Conservation (phyloP, 2,113 vertebrate genomes). For the Nesospiza acunhae region DNA sequence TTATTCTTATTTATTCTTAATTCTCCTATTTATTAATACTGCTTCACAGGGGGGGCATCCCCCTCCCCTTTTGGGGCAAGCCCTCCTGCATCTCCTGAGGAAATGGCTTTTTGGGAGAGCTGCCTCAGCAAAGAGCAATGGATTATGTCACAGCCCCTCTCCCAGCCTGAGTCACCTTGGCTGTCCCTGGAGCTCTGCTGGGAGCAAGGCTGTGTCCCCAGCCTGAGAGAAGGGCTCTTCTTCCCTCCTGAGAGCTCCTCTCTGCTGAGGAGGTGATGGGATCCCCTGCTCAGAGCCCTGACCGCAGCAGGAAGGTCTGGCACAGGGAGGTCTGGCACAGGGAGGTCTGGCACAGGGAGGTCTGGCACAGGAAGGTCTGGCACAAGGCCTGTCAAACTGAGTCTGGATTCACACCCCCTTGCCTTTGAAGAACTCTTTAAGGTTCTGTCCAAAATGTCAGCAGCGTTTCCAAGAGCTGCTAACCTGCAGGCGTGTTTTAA, state of each 20-base stretch:
- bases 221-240: accelerated
- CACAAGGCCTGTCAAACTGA: not conserved
- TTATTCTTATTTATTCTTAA: too few species aligned
- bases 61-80: not conserved
- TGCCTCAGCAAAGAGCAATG: not conserved
- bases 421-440: not conserved
- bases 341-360: not conserved
- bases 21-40: too few species aligned
- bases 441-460: not conserved
- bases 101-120: not conserved
- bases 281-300: not conserved
- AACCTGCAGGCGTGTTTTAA: not conserved
- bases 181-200: not conserved
- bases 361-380: not conserved
- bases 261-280: not conserved
- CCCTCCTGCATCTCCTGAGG: accelerated
- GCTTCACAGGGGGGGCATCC: too few species aligned
- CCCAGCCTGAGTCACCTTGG: too few species aligned
- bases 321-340: too few species aligned
- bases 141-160: accelerated
- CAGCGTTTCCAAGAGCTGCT: not conserved
- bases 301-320: not conserved
- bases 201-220: accelerated
- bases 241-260: accelerated
- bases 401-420: not conserved